phyloP scores from a whole-genome alignment of 2,113 vertebrate genomes.

The Thalassoma bifasciatum region DNA sequence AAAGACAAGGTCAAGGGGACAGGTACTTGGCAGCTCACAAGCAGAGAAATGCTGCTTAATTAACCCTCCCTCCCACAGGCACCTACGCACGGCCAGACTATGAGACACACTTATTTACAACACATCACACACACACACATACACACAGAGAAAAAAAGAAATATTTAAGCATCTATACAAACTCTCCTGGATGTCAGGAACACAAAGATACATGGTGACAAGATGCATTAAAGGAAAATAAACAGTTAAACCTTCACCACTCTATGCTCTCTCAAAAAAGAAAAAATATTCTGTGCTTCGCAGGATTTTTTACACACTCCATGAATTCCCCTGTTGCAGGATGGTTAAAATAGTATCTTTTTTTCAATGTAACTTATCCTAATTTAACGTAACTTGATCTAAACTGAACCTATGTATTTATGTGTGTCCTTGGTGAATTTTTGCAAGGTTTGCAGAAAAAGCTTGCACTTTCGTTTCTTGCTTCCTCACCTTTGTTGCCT shows the following conservation, averaged over 20 bases:
- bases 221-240: not conserved
- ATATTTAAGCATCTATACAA: not conserved
- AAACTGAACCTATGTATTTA: no score
- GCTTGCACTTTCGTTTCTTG: no score
- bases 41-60: slow-evolving; percentile 63
- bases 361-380: no score
- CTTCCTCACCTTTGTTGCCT: no score
- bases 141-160: slow-evolving; percentile 3
- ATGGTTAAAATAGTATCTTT: no score
- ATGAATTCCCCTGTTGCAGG: no score
- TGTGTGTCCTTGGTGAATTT: no score
- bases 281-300: no score
- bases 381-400: no score
- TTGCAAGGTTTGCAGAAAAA: no score
- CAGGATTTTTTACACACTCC: no score
- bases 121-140: slow-evolving; percentile 23
- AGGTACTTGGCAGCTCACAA: slow-evolving; percentile 73
- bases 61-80: slow-evolving; percentile 40
- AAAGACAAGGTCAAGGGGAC: slow-evolving; percentile 59
- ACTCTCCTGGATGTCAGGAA: slow-evolving; percentile 5
- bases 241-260: not conserved
- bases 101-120: not conserved
- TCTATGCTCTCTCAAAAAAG: no score
- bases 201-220: not conserved
- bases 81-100: slow-evolving; percentile 46